Evolutionary conservation across 2,797 vertebrate genomes (phyloP), one percentile per base, ranked within the genome.

Genomic region (Sebastes variabilis): DNA sequence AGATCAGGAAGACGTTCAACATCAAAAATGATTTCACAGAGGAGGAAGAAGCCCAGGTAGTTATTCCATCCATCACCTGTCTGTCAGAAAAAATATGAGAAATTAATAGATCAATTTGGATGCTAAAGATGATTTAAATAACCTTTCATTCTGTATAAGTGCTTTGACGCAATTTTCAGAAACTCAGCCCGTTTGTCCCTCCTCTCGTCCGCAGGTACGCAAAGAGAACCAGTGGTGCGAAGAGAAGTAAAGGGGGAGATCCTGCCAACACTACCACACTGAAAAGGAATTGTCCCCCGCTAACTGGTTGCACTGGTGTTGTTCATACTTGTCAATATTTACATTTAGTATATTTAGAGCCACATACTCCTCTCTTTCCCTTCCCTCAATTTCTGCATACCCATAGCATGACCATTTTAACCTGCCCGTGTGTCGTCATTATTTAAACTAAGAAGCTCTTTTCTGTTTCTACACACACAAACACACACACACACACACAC

Each of bases 201-300:
- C 8, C 25, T 84, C 11, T 84, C 2, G 5, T 87, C 73, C 4
- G 0, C 96, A 99, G 98, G 98, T 99, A 96, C 97, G 97, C 94
- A 99, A 99, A 96, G 98, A 98, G 94, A 99, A 99, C 96, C 98
- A 99, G 95, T 99, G 98, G 98, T 99, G 98, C 94, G 98, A 99
- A 98, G 98, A 99, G 91, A 99, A 99, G 94, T 99, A 95, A 90
- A 24, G 18, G 95, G 92, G 70, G 82, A 83, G 87, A 93, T 93
- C 93, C 95, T 94, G 78, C 79, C 81, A 94, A 96, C 94, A 94
- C 95, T 96, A 95, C 86, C 96, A 91, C 93, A 96, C 96, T 96
- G 96, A 96, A 96, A 68, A 96, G 95, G 96, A 82, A 96, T 96
- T 92, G 94, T 96, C 96, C 95, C 95, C 95, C 94, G 94, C 95